A percentile compares a stretch with the other conserved stretches of the same genome.
These are phyloP conservation scores for Neotoxoptera formosana DNA, from an alignment of 1,140 invertebrate genomes.

Conservation along the genomic window DNA sequence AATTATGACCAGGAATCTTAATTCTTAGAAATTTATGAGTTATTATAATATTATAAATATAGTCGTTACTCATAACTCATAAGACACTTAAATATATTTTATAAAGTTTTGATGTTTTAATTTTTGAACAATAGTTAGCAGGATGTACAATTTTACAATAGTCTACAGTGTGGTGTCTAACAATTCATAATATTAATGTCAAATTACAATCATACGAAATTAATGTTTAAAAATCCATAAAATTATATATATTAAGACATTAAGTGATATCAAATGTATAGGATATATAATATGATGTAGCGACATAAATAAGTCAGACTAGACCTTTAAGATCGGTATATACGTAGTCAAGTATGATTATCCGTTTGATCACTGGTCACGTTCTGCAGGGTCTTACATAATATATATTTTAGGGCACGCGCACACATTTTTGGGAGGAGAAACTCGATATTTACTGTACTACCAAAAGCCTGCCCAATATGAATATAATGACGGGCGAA, in stretches of 20 bases:
- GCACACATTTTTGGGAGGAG: not conserved
- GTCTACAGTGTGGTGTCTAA: no score
- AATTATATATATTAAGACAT: not conserved
- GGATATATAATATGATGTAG: not conserved
- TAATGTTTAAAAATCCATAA: not conserved
- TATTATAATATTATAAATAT: constrained; percentile 14
- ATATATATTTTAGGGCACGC: no score
- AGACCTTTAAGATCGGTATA: not conserved
- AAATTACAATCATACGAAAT: not conserved
- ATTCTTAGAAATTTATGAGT: not conserved
- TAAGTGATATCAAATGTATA: not conserved
- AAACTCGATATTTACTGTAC: not conserved
- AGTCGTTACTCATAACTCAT: constrained; percentile 1
- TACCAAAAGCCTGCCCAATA: not conserved
- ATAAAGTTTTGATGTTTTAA: not conserved
- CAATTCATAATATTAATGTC: not conserved
- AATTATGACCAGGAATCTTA: not conserved
- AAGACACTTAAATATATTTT: not conserved
- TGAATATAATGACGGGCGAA: not conserved
- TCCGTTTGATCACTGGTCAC: not conserved
- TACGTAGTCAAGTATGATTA: not conserved
- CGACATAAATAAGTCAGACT: not conserved
- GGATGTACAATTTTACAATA: not conserved
- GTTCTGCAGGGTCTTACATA: not conserved
- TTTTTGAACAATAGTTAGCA: not conserved